Evolutionary conservation across 1,140 invertebrate species (phyloP).

Genomic region (Paraescarpia echinospica): DNA sequence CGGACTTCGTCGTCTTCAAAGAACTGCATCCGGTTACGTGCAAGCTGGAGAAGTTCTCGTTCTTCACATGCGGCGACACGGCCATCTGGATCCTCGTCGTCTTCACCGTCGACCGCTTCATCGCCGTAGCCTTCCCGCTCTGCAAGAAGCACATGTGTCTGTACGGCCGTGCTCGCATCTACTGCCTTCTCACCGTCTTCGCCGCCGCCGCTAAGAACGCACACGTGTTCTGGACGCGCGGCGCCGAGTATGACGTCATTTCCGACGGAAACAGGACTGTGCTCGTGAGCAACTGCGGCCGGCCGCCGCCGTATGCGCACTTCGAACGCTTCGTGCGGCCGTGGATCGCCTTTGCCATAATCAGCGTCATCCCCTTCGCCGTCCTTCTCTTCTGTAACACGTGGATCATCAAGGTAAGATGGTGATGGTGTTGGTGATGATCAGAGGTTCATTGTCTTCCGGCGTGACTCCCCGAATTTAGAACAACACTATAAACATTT

Average conservation of each 20-base stretch:
- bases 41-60: slow-evolving; percentile 34
- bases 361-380: slow-evolving; percentile 24
- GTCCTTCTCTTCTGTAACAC: slow-evolving; percentile 26
- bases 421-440: too few species aligned
- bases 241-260: slow-evolving; percentile 9
- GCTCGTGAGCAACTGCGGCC: slow-evolving; percentile 24
- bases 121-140: slow-evolving; percentile 37
- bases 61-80: slow-evolving; percentile 30
- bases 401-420: slow-evolving; percentile 18
- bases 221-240: slow-evolving; percentile 28
- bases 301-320: slow-evolving; percentile 11
- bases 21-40: slow-evolving; percentile 26
- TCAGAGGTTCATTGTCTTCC: too few species aligned
- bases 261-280: neutral
- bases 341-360: slow-evolving; percentile 27
- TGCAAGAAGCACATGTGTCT: slow-evolving; percentile 12
- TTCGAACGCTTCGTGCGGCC: slow-evolving; percentile 28
- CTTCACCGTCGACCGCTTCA: slow-evolving; percentile 36
- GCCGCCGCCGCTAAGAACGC: slow-evolving; percentile 25
- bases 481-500: too few species aligned
- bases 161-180: slow-evolving; percentile 10
- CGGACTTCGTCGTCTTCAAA: slow-evolving; percentile 24
- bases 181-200: slow-evolving; percentile 14
- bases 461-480: too few species aligned
- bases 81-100: slow-evolving; percentile 35